Evolutionary conservation across 2,797 vertebrate species (phyloP), one percentile per base, ranked within the genome.

Genomic region (Chromis chromis): DNA sequence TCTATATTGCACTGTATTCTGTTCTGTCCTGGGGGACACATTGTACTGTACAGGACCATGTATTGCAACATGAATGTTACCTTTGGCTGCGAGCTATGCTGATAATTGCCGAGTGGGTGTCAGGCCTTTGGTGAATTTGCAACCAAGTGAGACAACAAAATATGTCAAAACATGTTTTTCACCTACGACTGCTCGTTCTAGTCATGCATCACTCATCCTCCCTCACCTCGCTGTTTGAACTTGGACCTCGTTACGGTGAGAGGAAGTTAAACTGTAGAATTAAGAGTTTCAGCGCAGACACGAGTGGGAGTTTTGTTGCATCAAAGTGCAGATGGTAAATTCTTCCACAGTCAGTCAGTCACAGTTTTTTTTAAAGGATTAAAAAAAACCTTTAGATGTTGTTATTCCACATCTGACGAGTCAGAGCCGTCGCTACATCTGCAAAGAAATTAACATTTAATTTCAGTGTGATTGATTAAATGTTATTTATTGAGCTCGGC

Each of bases 21-120:
- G 46, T 59, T 72, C 24, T 80, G 49, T 70, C 78, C 69, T 65
- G 46, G 1, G 68, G 80, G 77, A 79, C 77, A 71, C 52, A 6
- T 22, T 80, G 67, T 82, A 70, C 86, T 61, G 67, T 80, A 66
- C 77, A 67, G 57, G 48, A 56, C 61, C 33, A 28, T 64, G 70
- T 65, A 81, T 89, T 90, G 83, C 86, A 81, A 88, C 83, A 84
- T 53, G 49, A 83, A 66, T 79, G 74, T 86, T 86, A 87, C 83
- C 86, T 88, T 89, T 87, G 84, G 83, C 86, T 88, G 74, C 2
- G 3, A 79, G 79, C 82, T 64, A 48, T 54, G 66, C 75, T 78
- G 72, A 78, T 89, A 88, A 90, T 89, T 90, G 76, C 81, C 73
- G 83, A 90, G 87, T 89, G 83, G 89, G 89, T 86, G 88, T 91